Conservation (phyloP, 2,113 vertebrate genomes). For the Panurus biarmicus region DNA sequence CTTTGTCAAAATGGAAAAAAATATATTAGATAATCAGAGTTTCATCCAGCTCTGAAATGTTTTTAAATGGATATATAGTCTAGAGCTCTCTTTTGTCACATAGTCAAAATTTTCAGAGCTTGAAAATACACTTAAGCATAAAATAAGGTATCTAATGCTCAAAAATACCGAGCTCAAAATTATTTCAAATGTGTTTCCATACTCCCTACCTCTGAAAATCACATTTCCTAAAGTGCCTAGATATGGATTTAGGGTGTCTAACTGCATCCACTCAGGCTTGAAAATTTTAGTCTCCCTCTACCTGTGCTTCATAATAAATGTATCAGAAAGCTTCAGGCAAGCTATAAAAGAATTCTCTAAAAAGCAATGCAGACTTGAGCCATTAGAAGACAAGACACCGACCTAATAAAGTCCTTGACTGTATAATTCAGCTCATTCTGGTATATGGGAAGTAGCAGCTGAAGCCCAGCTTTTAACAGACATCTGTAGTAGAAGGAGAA, state of each 20-base stretch:
- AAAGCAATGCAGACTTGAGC: neutral
- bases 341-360: conserved; percentile 15
- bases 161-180: neutral
- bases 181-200: neutral
- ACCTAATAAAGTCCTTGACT: neutral
- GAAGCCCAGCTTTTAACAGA: neutral
- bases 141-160: neutral
- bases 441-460: neutral
- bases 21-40: neutral
- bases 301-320: conserved; percentile 35
- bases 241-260: conserved; percentile 5
- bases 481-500: neutral
- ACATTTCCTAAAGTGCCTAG: conserved; percentile 7
- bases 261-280: neutral
- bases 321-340: conserved; percentile 16
- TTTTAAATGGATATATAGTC: neutral
- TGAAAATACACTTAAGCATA: conserved; percentile 7
- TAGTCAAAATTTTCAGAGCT: conserved; percentile 15
- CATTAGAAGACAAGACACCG: neutral
- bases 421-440: neutral
- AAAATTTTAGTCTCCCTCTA: conserved; percentile 33
- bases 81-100: neutral
- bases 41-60: neutral
- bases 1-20: neutral
- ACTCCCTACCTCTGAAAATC: neutral